Evolutionary conservation across 2,797 vertebrate genomes (phyloP), one percentile per base, ranked within the genome.

Genomic region (Phataginus tetradactyla): DNA sequence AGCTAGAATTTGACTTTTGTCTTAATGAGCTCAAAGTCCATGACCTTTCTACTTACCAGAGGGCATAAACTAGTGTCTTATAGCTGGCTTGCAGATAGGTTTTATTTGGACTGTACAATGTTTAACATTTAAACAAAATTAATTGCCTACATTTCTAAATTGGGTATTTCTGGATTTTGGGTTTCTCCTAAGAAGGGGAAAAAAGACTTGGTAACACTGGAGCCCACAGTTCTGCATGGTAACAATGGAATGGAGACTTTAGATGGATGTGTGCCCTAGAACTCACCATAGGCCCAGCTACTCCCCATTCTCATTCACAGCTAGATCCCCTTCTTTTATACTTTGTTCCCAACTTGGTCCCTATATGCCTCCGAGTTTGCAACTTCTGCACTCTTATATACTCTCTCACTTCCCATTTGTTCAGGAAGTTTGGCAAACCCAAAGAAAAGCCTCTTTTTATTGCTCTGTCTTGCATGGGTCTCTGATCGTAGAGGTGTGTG

Each of bases 361-460:
- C 57, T 45, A 17, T 0, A 90, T 27, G 74, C 10, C 69, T 83
- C 68, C 29, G 45, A 68, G 18, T 86, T 89, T 86, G 18, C 61
- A 21, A 49, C 20, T 27, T 34, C 42, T 93, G n/a, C 32, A 59
- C n/a, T 55, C 32, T 68, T 29, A 64, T 18, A 88, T 81, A 69
- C 39, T 32, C 5, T 71, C 57, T 92, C 77, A 61, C 42, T 55
- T 85, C 32, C 68, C 34, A 34, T 21, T 20, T 84, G 75, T 29
- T 81, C n/a, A 79, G 20, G 32, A 95, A 55, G 75, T 86, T 63
- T 53, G 68, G 72, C 75, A 93, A 95, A 84, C n/a, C 27, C 86
- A 34, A 39, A 71, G 32, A 63, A 45, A 13, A 45, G 53, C 32
- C 23, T 78, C 39, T 89, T 91, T 57, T 57, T 51, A n/a, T 57